Conservation (phyloP, 2,888 invertebrate genomes). For the Shargacucullia verbasci region DNA sequence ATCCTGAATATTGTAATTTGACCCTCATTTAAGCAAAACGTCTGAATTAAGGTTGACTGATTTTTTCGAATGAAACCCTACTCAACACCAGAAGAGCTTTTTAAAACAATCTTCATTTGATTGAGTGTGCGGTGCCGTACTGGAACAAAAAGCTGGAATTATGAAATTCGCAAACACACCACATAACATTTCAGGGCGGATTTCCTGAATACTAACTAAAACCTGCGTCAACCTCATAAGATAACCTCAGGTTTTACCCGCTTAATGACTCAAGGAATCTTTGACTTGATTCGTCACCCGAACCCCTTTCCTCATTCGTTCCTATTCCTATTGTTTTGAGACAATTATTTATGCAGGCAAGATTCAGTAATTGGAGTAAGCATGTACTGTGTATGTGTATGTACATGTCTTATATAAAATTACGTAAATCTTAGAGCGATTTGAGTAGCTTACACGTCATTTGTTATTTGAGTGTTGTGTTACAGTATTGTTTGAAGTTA, state of each 20-base stretch:
- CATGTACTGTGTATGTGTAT: background rate
- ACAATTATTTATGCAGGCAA: slow-evolving; percentile 35
- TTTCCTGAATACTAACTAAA: slow-evolving; percentile 20
- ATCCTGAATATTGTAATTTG: slow-evolving; percentile 14
- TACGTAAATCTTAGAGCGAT: slow-evolving; percentile 30
- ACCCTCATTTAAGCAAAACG: slow-evolving; percentile 1
- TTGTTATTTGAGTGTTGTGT: slow-evolving; percentile 27
- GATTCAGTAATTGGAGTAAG: slow-evolving; percentile 29
- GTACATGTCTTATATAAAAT: slow-evolving; percentile 33
- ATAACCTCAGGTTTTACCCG: slow-evolving; percentile 32
- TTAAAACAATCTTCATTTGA: slow-evolving; percentile 33
- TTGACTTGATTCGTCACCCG: slow-evolving; percentile 35
- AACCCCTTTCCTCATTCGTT: slow-evolving; percentile 32
- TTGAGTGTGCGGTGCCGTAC: slow-evolving; percentile 4
- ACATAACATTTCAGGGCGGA: too few relatives aligned
- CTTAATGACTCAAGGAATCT: slow-evolving; percentile 25
- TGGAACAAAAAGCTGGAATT: too few relatives aligned
- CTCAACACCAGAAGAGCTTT: slow-evolving; percentile 21
- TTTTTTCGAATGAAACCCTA: slow-evolving; percentile 36
- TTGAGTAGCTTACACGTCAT: slow-evolving; percentile 17
- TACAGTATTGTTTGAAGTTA: slow-evolving; percentile 35
- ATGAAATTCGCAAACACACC: slow-evolving; percentile 2
- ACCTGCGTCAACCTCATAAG: slow-evolving; percentile 21
- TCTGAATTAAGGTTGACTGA: slow-evolving; percentile 10
- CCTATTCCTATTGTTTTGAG: slow-evolving; percentile 17